Percentiles rank a stretch among this genome's conserved stretches.
Conservation (phyloP, 2,888 invertebrate genomes). For the Tenodera sinensis region DNA sequence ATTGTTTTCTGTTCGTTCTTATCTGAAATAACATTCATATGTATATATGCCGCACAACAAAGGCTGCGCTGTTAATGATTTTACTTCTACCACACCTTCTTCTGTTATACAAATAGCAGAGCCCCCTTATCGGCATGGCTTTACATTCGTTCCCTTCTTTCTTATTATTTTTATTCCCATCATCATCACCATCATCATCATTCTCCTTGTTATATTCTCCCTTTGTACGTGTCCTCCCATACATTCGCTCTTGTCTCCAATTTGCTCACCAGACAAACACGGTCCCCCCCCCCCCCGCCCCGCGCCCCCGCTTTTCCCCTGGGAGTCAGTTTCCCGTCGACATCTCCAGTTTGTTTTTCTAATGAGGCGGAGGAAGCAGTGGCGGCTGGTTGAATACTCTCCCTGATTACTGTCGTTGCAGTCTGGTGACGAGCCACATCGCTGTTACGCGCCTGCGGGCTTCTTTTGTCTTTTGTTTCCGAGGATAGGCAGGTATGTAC, state of each 20-base stretch:
- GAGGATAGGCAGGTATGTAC: neutral
- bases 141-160: neutral
- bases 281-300: neutral
- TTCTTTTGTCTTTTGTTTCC: neutral
- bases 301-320: too few species aligned
- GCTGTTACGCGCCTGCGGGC: too few species aligned
- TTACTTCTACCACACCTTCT: neutral
- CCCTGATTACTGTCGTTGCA: neutral
- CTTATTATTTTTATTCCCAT: neutral
- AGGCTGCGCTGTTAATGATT: neutral
- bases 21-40: neutral
- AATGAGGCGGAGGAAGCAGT: neutral
- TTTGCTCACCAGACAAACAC: conserved; percentile 2
- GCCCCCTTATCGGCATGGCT: neutral
- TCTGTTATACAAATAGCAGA: too few species aligned
- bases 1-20: neutral
- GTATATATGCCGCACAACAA: neutral
- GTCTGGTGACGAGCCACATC: too few species aligned
- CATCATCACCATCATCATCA: too few species aligned
- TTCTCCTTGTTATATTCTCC: neutral
- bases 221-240: neutral
- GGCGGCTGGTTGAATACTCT: neutral
- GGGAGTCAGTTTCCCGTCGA: conserved; percentile 3
- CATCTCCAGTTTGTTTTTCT: conserved; percentile 15
- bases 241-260: neutral